Conservation (phyloP, 1,140 invertebrate species). For the Drosophila rhopaloa region DNA sequence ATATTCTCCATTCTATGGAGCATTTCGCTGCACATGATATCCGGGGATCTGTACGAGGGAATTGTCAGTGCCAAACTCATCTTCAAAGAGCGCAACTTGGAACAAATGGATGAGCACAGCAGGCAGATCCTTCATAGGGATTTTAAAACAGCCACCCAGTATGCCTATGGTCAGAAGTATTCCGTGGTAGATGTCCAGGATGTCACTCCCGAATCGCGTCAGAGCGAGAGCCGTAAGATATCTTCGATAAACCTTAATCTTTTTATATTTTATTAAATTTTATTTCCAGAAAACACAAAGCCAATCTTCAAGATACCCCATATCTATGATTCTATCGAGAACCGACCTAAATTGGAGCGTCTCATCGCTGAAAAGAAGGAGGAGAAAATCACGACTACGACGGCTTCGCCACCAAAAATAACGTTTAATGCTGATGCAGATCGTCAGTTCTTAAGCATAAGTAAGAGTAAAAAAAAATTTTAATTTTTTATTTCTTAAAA, state of each 20-base stretch:
- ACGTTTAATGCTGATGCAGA: constrained; percentile 67
- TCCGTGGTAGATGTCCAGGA: constrained; percentile 30
- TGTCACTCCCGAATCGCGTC: constrained; percentile 26
- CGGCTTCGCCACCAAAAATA: constrained; percentile 39
- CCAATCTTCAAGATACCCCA: constrained; percentile 60
- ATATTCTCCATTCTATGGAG: constrained; percentile 75
- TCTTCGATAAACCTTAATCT: too few species aligned
- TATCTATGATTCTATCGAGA: constrained; percentile 58
- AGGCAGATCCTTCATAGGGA: constrained; percentile 61
- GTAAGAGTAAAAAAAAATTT: constrained; percentile 29
- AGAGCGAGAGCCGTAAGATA: constrained; percentile 61
- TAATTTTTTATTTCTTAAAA: background rate
- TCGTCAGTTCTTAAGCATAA: constrained; percentile 62
- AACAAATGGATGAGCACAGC: constrained; percentile 59
- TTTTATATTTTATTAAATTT: too few species aligned
- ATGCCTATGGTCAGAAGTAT: constrained; percentile 30
- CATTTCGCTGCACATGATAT: constrained; percentile 69
- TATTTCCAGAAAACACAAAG: constrained; percentile 38
- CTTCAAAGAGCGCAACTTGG: constrained; percentile 66
- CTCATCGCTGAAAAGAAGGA: constrained; percentile 44
- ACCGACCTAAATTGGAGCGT: constrained; percentile 47
- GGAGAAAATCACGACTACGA: constrained; percentile 24
- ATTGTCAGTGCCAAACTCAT: constrained; percentile 78
- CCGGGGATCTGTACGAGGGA: constrained; percentile 72
- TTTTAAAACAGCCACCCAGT: constrained; percentile 35